Base-by-base conservation (phyloP, 30 jellyfish, hydroid and myxozoan genomes). In the Turritopsis rubra region DNA sequence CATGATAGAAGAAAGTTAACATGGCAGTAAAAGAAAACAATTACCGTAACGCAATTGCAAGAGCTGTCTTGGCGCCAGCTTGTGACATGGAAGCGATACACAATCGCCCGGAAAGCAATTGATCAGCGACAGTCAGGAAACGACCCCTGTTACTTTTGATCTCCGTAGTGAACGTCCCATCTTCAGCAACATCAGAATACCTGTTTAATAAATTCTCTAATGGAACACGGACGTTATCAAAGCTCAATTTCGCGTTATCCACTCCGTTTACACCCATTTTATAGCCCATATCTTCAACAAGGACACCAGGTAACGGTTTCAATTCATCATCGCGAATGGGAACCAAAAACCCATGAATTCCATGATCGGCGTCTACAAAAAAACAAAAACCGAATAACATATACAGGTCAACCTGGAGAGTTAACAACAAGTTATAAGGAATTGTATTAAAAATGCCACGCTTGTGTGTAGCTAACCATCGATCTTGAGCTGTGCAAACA, bases 211-310 rank as follows among this genome's bases (percentile, higher is more conserved):
- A 86, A 66, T 92, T 87, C 80, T 81, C 92, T 24, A 91, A 72
- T 21, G 98, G 98, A 20, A 92, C 96, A 7, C 98, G 95, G 23
- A 92, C 96, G 52, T 92, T 92, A 65, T 85, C 92, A 77, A 92
- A 92, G 85, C 92, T 66, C 83, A 90, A 84, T 81, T 91, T 86
- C 79, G 96, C 97, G 81, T 91, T 91, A 90, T 91, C 97, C 26
- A 91, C 97, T 26, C 97, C 97, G 75, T 91, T 91, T 68, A 92
- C 96, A 25, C 96, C 95, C 96, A 91, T 91, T 65, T 91, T 91
- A 88, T 83, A 81, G 0, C 97, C 97, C 97, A 91, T 91, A 80
- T 91, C 97, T 83, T 87, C 97, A 72, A 91, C 94, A 21, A 88
- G 83, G 7, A 91, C 95, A 20, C 97, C 97, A 28, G 97, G 97